Conservation (phyloP, 2,797 vertebrate species). For the Poecilia picta region DNA sequence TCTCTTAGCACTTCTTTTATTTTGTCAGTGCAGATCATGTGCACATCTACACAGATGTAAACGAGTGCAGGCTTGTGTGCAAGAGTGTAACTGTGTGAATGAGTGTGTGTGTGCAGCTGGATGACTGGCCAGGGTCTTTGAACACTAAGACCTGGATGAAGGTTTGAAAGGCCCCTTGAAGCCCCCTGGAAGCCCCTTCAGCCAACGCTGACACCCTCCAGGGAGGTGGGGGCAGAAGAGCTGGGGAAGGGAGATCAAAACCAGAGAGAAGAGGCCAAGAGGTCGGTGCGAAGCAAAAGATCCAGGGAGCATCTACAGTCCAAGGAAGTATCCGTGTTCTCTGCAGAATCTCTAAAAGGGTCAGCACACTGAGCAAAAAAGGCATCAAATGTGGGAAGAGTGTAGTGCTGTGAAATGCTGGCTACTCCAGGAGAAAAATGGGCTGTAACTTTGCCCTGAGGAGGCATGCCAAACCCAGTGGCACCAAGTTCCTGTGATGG, state of each 20-base stretch:
- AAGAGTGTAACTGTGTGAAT: constrained; percentile 15
- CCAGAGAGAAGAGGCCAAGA: constrained; percentile 69
- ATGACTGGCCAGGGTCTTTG: constrained; percentile 93
- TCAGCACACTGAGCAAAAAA: constrained; percentile 59
- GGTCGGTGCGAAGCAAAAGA: constrained; percentile 71
- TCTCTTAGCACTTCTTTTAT: constrained; percentile 31
- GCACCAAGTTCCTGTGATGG: constrained; percentile 51
- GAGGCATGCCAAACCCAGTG: constrained; percentile 55
- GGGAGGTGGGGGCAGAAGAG: constrained; percentile 88
- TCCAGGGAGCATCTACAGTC: constrained; percentile 84
- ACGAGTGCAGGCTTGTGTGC: background rate
- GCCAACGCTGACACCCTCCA: constrained; percentile 91
- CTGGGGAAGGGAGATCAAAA: constrained; percentile 84
- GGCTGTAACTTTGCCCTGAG: constrained; percentile 57
- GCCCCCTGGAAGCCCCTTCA: constrained; percentile 91
- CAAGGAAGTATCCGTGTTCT: constrained; percentile 71
- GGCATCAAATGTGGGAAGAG: constrained; percentile 61
- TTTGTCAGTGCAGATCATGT: constrained; percentile 41
- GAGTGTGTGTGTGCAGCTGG: constrained; percentile 54
- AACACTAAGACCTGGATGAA: constrained; percentile 81
- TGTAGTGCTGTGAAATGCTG: constrained; percentile 48
- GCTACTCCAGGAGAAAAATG: constrained; percentile 40
- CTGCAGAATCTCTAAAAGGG: constrained; percentile 75
- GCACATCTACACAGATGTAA: constrained; percentile 45
- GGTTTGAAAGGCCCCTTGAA: constrained; percentile 91